phyloP scores from a whole-genome alignment of 2,113 vertebrate species.

The Psettodes erumei region DNA sequence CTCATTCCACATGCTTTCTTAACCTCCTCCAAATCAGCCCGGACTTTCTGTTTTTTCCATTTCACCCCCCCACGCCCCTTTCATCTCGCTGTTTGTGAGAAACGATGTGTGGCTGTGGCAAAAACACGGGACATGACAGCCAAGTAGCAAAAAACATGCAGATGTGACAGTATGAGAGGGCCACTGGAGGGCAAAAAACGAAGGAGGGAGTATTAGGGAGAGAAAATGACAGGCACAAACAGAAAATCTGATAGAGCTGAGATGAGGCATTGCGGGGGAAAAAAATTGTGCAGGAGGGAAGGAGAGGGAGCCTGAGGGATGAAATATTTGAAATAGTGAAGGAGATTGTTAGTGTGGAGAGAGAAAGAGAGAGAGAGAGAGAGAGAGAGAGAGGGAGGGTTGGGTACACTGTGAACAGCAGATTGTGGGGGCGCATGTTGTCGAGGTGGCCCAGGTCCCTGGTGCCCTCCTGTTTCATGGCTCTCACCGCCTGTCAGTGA shows the following conservation, averaged over 20 bases:
- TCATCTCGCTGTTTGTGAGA: constrained; percentile 57
- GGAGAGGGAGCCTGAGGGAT: constrained; percentile 56
- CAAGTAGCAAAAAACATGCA: constrained; percentile 60
- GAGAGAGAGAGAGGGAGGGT: constrained; percentile 33
- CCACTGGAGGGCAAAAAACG: constrained; percentile 67
- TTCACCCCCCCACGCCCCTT: constrained; percentile 22
- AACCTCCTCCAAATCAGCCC: constrained; percentile 69
- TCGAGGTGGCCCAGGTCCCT: constrained; percentile 78
- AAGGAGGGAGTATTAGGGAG: constrained; percentile 54
- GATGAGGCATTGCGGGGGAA: constrained; percentile 26
- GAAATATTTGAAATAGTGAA: constrained; percentile 71
- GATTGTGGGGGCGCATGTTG: constrained; percentile 78
- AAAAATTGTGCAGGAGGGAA: constrained; percentile 43
- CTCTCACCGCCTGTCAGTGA: constrained; percentile 79
- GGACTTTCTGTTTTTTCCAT: constrained; percentile 53
- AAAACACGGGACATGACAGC: constrained; percentile 73
- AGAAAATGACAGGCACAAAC: constrained; percentile 71
- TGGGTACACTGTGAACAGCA: constrained; percentile 65
- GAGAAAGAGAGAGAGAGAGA: constrained; percentile 21
- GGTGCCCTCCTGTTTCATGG: constrained; percentile 79
- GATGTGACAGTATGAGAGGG: constrained; percentile 67
- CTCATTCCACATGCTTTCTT: constrained; percentile 76
- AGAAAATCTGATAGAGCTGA: constrained; percentile 65
- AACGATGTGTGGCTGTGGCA: constrained; percentile 62
- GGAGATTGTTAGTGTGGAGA: constrained; percentile 65